These are phyloP conservation scores for Xenopus laevis DNA, from an alignment of 2,113 vertebrate species.

Conservation along the genomic window DNA sequence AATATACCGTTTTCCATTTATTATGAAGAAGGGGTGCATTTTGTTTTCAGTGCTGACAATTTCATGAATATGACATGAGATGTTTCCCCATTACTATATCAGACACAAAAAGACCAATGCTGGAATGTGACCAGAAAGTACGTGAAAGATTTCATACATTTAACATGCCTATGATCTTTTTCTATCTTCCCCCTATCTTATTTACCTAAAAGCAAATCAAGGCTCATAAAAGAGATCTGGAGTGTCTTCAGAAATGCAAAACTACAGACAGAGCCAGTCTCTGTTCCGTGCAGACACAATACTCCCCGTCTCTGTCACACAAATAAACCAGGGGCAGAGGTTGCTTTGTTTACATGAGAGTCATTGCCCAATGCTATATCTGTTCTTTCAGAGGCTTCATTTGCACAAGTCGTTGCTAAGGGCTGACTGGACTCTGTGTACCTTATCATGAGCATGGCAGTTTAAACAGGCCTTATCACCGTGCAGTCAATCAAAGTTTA, in stretches of 20 bases:
- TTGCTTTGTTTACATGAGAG: slow-evolving; percentile 19
- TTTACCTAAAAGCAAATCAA: neutral
- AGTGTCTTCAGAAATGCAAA: neutral
- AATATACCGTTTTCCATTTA: too few species aligned
- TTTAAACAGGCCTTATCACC: slow-evolving; percentile 97
- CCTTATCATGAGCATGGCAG: slow-evolving; percentile 89
- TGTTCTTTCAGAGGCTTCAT: slow-evolving; percentile 47
- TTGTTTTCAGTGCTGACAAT: too few species aligned
- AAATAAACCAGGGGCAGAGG: slow-evolving; percentile 8
- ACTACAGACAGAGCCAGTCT: neutral
- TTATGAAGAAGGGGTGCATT: too few species aligned
- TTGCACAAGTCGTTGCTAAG: slow-evolving; percentile 55
- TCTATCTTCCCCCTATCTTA: too few species aligned
- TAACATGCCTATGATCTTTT: too few species aligned
- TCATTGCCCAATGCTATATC: slow-evolving; percentile 21
- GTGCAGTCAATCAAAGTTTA: slow-evolving; percentile 97
- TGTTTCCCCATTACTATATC: too few species aligned
- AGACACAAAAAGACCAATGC: too few species aligned
- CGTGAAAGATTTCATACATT: too few species aligned
- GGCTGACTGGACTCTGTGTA: slow-evolving; percentile 53
- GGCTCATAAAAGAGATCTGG: neutral
- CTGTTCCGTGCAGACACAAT: neutral
- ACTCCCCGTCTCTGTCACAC: neutral
- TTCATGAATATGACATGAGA: too few species aligned
- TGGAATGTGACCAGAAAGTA: too few species aligned